Evolutionary conservation across 2,888 invertebrate genomes (phyloP).

Genomic region (Oscheius onirici): DNA sequence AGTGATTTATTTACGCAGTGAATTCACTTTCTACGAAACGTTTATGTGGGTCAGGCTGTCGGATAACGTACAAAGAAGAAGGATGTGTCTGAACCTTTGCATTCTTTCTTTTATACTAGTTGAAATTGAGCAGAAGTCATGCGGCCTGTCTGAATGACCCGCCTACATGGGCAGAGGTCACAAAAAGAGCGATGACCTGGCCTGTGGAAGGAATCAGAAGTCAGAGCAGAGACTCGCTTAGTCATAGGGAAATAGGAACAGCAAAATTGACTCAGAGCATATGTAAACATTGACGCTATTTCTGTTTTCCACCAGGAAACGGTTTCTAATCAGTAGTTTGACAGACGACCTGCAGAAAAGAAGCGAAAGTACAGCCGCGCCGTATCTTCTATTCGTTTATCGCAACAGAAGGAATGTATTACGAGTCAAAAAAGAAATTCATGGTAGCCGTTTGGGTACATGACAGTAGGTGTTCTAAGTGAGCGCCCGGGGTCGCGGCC

Average conservation of each 20-base stretch:
- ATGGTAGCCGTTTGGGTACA: constrained; percentile 19
- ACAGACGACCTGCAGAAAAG: not conserved
- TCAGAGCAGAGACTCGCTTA: not conserved
- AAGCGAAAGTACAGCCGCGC: not conserved
- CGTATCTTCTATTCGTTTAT: not conserved
- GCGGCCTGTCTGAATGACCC: not conserved
- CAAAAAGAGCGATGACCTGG: not conserved
- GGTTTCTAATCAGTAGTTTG: not conserved
- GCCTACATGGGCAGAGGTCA: constrained; percentile 1
- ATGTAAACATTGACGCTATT: constrained; percentile 5
- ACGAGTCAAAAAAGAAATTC: not conserved
- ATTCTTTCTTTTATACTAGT: too few species aligned
- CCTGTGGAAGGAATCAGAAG: not conserved
- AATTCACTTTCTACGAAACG: constrained; percentile 11
- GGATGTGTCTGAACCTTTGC: too few species aligned
- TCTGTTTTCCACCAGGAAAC: not conserved
- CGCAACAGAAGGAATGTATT: not conserved
- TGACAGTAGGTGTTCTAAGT: constrained; percentile 29
- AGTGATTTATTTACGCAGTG: too few species aligned
- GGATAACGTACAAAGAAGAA: constrained; percentile 7
- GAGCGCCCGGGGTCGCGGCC: constrained; percentile 25
- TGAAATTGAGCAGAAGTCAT: too few species aligned
- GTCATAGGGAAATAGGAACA: not conserved
- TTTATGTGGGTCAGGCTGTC: constrained; percentile 26
- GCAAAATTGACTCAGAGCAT: not conserved